Base-by-base conservation (phyloP, 2,113 vertebrate species). In the Vidua macroura region DNA sequence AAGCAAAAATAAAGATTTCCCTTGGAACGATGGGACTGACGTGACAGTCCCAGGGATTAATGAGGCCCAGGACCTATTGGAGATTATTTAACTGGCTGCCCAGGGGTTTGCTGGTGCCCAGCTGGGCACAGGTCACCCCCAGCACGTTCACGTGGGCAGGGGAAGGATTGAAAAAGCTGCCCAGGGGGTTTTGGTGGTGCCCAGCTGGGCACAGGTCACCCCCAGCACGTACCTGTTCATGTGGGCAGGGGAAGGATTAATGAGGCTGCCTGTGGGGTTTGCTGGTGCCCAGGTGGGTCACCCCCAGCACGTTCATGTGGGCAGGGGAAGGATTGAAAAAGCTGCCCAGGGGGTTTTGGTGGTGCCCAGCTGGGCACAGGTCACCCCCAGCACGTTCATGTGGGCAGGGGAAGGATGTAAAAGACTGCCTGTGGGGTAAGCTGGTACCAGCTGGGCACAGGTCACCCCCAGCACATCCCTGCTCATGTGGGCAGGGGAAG, bases 251-350 rank as follows among this genome's bases (percentile, higher is more conserved):
- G 2, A 37, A 2, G 28, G 22, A 19, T 25, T 14, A 55, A 18
- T 1, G 3, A 33, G 11, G 11, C 35, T 41, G 35, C 41, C 41
- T 8, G 20, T 19, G 8, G 9, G 41, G 11, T 41, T 11, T 41
- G 41, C 41, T 41, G 51, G 4, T n/a, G 31, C 52, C 27, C 53
- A 33, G 11, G 18, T 55, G 35, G 13, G 11, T 11, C 9, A 8
- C 15, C 18, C 44, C 58, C 74, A 62, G 21, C 35, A 13, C 5
- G 98, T 99, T 99, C 99, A 99, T 99, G 55, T 99, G 99, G 23
- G 99, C 99, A 11, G 99, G 99, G 2, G 1, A 41, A 7, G 12
- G 17, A n/a, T 27, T 6, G n/a, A n/a, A n/a, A n/a, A n/a, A n/a
- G n/a, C n/a, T 44, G 39, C 31, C 52, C 28, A 30, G 28, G 15